Evolutionary conservation across 2,113 vertebrate genomes (phyloP), one percentile per base, ranked within the genome.

Genomic region (Misgurnus anguillicaudatus): DNA sequence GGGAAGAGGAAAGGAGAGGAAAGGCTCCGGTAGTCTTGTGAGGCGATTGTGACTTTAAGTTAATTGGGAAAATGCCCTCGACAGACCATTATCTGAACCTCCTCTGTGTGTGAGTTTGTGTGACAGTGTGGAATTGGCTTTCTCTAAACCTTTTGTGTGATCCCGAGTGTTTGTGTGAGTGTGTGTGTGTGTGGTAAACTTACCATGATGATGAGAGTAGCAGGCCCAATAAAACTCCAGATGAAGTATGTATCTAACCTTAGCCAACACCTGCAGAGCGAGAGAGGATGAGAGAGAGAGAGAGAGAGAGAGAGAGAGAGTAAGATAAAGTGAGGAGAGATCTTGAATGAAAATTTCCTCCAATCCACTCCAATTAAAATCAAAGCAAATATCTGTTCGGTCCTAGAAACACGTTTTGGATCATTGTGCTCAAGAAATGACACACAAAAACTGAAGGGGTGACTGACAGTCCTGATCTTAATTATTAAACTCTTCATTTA

Each of bases 171-270:
- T 31, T 31, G 53, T 61, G 66, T 24, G 67, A 80, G 55, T 55
- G 19, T 82, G 69, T 81, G 14, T 69, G 68, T 84, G 83, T 81
- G 75, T 67, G 75, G 72, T 78, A 57, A 24, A 85, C 93, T 95
- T 91, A 99, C 98, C 98, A 99, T 99, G 89, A 99, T 99, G 91
- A 99, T 99, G 90, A 99, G 95, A 79, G 98, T 99, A 53, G 97
- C 98, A 0, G 98, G 98, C 87, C 98, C 98, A 93, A 99, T 98
- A 91, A 99, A 99, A 89, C 98, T 99, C 98, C 98, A 99, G 92
- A 99, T 99, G 89, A 99, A 99, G 91, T 99, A 98, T 70, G 97
- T 99, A 90, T 99, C 98, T 91, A 98, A 94, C 81, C 97, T 93
- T 36, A 99, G 94, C 98, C 98, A 99, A 91, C 98, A 99, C 91